These are phyloP conservation scores for Serrognathus titanus DNA, from an alignment of 2,888 invertebrate genomes.

Conservation along the genomic window DNA sequence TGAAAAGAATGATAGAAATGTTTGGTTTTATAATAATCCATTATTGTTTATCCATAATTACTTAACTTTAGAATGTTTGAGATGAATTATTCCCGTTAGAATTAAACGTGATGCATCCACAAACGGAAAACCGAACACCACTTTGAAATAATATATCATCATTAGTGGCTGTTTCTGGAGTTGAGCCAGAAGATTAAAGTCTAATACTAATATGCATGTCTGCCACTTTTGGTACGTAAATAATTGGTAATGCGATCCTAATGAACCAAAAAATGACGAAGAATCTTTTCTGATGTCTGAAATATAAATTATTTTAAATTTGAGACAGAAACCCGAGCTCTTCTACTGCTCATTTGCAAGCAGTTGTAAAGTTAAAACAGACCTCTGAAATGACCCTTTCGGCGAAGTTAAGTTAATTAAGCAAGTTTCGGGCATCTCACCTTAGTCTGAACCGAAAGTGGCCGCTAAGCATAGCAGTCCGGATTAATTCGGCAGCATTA, in stretches of 20 bases:
- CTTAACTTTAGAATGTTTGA: too few relatives aligned
- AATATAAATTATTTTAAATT: background rate
- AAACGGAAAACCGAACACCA: too few relatives aligned
- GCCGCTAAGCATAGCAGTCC: slow-evolving; percentile 9
- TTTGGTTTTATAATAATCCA: too few relatives aligned
- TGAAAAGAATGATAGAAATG: too few relatives aligned
- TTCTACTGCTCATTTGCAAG: slow-evolving; percentile 10
- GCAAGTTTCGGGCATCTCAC: slow-evolving; percentile 19
- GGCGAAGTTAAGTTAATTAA: slow-evolving; percentile 26
- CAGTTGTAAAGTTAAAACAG: slow-evolving; percentile 19
- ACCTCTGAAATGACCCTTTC: slow-evolving; percentile 22
- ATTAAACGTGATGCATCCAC: too few relatives aligned
- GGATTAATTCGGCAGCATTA: slow-evolving; percentile 12
- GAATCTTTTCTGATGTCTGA: too few relatives aligned
- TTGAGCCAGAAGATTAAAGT: background rate
- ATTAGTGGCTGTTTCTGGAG: background rate
- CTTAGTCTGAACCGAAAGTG: slow-evolving; percentile 6
- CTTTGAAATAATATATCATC: background rate
- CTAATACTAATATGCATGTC: background rate
- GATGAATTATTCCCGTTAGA: too few relatives aligned
- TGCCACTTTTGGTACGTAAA: background rate
- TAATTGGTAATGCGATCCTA: background rate
- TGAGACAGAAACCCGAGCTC: background rate
- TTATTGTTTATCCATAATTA: too few relatives aligned
- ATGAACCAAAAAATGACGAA: background rate